Evolutionary conservation across 2,888 invertebrate genomes (phyloP).

Genomic region (Microplitis manilae): DNA sequence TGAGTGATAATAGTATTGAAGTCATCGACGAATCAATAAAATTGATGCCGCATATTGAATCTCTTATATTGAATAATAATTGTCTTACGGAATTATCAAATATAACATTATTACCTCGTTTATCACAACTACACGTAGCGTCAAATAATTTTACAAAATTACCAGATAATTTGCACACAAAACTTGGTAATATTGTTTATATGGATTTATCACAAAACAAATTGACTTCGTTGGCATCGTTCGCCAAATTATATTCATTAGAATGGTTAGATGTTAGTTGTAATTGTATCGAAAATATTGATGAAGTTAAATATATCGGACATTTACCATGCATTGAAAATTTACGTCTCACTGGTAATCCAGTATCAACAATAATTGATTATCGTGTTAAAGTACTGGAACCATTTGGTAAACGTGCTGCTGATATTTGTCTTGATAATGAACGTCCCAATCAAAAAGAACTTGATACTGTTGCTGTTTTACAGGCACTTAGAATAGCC

Average conservation of each 20-base stretch:
- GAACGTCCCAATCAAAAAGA: slow-evolving; percentile 90
- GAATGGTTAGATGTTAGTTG: slow-evolving; percentile 89
- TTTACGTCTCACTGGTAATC: slow-evolving; percentile 90
- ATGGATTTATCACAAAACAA: slow-evolving; percentile 90
- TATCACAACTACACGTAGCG: slow-evolving; percentile 81
- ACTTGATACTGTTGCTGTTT: slow-evolving; percentile 90
- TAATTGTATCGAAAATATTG: slow-evolving; percentile 85
- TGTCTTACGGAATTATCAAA: slow-evolving; percentile 82
- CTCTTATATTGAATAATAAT: slow-evolving; percentile 85
- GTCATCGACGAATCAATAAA: slow-evolving; percentile 87
- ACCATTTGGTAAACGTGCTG: slow-evolving; percentile 86
- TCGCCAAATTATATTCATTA: slow-evolving; percentile 88
- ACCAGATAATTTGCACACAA: slow-evolving; percentile 85
- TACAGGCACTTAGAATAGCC: slow-evolving; percentile 88
- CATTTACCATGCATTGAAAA: slow-evolving; percentile 89
- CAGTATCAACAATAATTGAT: slow-evolving; percentile 88
- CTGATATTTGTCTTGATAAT: slow-evolving; percentile 90
- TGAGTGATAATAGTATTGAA: slow-evolving; percentile 84
- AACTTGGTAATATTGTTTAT: slow-evolving; percentile 89
- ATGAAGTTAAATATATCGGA: slow-evolving; percentile 86
- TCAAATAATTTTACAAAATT: slow-evolving; percentile 84
- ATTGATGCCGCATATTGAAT: slow-evolving; percentile 81
- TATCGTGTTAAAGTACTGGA: slow-evolving; percentile 93
- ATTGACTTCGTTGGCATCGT: slow-evolving; percentile 80
- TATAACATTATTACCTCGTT: slow-evolving; percentile 83